These are phyloP conservation scores for Selenia dentaria DNA, from an alignment of 2,888 invertebrate species.

Conservation along the genomic window DNA sequence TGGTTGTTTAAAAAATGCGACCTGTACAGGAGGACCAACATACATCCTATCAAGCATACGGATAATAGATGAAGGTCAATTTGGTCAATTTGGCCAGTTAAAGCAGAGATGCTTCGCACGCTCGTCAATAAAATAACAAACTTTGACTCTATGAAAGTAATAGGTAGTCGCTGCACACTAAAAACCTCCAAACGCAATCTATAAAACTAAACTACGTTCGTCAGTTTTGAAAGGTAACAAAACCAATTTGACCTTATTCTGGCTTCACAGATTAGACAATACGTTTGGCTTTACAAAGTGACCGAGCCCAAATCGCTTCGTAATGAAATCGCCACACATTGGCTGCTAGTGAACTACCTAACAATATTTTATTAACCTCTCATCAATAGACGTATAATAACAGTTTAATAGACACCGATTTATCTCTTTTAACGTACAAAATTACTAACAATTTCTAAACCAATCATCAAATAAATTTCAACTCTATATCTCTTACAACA, in stretches of 20 bases:
- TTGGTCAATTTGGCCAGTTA: too few relatives aligned
- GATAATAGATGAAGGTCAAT: too few relatives aligned
- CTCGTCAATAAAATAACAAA: too few relatives aligned
- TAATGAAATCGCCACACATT: constrained; percentile 57
- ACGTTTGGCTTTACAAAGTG: not conserved
- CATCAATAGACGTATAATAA: constrained; percentile 75
- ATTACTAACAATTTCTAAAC: constrained; percentile 18
- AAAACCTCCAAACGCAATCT: too few relatives aligned
- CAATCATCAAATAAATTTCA: constrained; percentile 21
- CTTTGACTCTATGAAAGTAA: too few relatives aligned
- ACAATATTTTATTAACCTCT: constrained; percentile 80
- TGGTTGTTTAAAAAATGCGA: too few relatives aligned
- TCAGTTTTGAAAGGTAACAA: too few relatives aligned
- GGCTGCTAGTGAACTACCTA: constrained; percentile 44
- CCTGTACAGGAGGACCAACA: too few relatives aligned
- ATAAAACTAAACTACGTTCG: too few relatives aligned
- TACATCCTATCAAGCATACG: too few relatives aligned
- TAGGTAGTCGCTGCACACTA: too few relatives aligned
- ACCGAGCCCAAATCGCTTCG: constrained; percentile 20
- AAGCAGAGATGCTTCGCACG: too few relatives aligned
- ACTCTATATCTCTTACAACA: constrained; percentile 25
- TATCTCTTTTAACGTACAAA: constrained; percentile 54
- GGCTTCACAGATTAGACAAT: not conserved
- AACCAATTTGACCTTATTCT: constrained; percentile 15
- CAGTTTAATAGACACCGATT: constrained; percentile 79